Base-by-base conservation (phyloP, 2,888 invertebrate genomes). In the Cheilosia grossa region DNA sequence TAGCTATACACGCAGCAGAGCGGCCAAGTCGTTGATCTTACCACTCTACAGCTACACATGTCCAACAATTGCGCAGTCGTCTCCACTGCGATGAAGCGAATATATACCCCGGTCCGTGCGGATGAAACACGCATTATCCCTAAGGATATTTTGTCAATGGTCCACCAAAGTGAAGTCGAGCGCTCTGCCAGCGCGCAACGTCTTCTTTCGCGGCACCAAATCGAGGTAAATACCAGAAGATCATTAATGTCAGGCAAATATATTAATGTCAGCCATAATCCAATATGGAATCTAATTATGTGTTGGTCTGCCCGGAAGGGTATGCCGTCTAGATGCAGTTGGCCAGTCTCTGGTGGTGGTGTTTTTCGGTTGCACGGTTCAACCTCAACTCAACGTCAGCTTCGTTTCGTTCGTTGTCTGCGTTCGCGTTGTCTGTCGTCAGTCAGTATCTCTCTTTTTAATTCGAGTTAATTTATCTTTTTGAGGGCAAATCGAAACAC, bases 221-320 rank as follows among this genome's bases (percentile, higher is more conserved):
- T 86, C 81, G 87, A 88, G 88, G 87, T 87, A 88, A 88, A 87
- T 88, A 88, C 86, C 87, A 88, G 87, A 87, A 88, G 88, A 88
- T 88, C 87, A 88, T 88, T 88, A 88, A 88, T 86, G 88, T 88
- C 88, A 87, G 87, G 87, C 87, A 88, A 87, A 87, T 88, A 88
- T 87, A 88, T 88, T 88, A 88, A 88, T 87, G 88, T 88, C 87
- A 88, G 87, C 86, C 87, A 87, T 88, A 87, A 86, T 81, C 88
- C 87, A 87, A 87, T 87, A 88, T 87, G 88, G 88, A 87, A 88
- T 88, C 88, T 88, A 88, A 88, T 88, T 87, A 88, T 87, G 87
- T 87, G 85, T 87, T 75, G 82, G 74, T 73, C 64, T 79, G 86
- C 63, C 82, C 82, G 75, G 82, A 82, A 77, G 82, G 78, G 77